A percentile compares a stretch with the other conserved stretches of the same genome.
phyloP scores from a whole-genome alignment of 92 coral and sea anemone genomes.

The Heliopora coerulea region DNA sequence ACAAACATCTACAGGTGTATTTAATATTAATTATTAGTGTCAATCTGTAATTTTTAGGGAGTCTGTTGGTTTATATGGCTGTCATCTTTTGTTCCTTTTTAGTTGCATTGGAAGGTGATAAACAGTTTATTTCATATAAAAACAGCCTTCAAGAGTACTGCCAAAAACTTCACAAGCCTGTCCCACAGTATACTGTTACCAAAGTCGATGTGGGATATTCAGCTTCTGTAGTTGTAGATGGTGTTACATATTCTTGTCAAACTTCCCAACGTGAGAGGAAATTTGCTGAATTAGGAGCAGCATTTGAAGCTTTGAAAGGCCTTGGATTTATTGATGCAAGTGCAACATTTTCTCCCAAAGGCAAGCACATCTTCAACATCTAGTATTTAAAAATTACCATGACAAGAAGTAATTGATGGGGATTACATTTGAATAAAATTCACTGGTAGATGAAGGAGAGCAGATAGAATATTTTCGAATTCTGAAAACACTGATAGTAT shows the following conservation, averaged over 20 bases:
- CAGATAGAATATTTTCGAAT: too few relatives aligned
- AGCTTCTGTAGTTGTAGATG: conserved; percentile 67
- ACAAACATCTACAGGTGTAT: too few relatives aligned
- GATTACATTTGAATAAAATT: too few relatives aligned
- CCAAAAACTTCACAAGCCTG: conserved; percentile 76
- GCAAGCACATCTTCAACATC: too few relatives aligned
- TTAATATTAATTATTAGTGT: too few relatives aligned
- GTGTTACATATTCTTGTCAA: conserved; percentile 50
- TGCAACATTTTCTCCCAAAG: conserved; percentile 23
- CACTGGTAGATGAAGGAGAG: too few relatives aligned
- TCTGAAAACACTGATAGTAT: too few relatives aligned
- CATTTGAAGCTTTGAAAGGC: conserved; percentile 66
- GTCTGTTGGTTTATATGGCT: too few relatives aligned
- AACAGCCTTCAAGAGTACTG: conserved; percentile 92
- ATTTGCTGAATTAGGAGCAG: conserved; percentile 86
- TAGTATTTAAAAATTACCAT: too few relatives aligned
- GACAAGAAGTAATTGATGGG: too few relatives aligned
- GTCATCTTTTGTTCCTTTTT: not conserved
- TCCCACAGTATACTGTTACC: conserved; percentile 62
- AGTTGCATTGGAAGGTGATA: conserved; percentile 72
- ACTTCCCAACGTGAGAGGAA: conserved; percentile 73
- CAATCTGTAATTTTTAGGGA: too few relatives aligned
- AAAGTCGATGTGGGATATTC: conserved; percentile 66
- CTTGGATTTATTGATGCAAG: conserved; percentile 59
- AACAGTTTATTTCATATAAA: conserved; percentile 85